Percentiles rank a stretch among this genome's conserved stretches.
Evolutionary conservation across 2,113 vertebrate genomes (phyloP).

Genomic region (Anguilla rostrata): DNA sequence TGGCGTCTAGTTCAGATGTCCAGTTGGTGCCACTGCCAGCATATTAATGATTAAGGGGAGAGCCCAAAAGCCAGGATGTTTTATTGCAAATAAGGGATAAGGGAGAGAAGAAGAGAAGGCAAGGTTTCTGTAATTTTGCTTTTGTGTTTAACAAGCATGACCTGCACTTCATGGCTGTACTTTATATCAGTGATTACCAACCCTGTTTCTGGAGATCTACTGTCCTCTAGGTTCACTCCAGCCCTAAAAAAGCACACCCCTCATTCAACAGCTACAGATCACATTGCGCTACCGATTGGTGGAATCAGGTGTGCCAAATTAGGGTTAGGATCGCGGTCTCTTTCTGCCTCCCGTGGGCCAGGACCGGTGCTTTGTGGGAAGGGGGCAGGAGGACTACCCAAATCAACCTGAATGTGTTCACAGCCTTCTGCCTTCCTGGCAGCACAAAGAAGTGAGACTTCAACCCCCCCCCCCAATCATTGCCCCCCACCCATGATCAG

Average conservation of each 20-base stretch:
- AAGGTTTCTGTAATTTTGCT: neutral
- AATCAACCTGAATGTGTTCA: conserved; percentile 97
- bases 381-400: conserved; percentile 91
- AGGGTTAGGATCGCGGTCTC: neutral
- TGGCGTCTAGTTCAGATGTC: neutral
- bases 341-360: conserved; percentile 9
- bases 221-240: too few relatives aligned
- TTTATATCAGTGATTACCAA: too few relatives aligned
- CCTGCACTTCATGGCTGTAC: neutral
- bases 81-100: neutral
- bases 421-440: conserved; percentile 94
- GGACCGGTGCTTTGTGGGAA: conserved; percentile 37
- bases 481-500: conserved; percentile 18
- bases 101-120: neutral
- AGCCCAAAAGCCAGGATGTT: neutral
- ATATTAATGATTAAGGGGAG: neutral
- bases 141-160: neutral
- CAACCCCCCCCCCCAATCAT: conserved; percentile 63
- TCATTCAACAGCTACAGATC: too few relatives aligned
- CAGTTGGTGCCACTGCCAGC: neutral
- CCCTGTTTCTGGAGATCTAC: too few relatives aligned
- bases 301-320: too few relatives aligned
- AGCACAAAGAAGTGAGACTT: conserved; percentile 96
- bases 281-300: too few relatives aligned
- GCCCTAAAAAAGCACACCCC: too few relatives aligned